Evolutionary conservation across 2,888 invertebrate genomes (phyloP), one percentile per base, ranked within the genome.

Genomic region (Heliconius hortense): DNA sequence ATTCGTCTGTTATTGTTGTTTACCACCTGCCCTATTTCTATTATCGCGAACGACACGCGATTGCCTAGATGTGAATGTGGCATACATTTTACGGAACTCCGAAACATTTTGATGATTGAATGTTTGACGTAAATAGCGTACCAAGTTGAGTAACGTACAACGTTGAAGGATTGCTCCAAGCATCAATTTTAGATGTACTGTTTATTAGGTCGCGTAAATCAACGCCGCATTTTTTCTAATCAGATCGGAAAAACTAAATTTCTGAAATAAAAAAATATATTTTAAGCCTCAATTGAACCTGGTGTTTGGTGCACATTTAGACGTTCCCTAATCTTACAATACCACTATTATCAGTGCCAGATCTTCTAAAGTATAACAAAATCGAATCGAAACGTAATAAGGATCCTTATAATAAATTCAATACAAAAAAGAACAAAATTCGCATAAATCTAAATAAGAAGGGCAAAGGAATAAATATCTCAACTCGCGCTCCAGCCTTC

Each of bases 401-500:
- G 86, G 83, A 82, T 84, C 84, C 80, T 81, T 81, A 83, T 86
- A 88, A 89, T 90, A 90, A 91, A 90, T 90, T 86, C 85, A 82
- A 80, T 82, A 82, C 85, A 88, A 85, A 83, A 82, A 78, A 81
- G 73, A 75, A 76, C 76, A 74, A 77, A 76, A 77, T 72, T 74
- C 82, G 77, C 86, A 91, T 90, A 91, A 92, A 91, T 91, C 88
- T 88, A 84, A 82, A 84, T 88, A 84, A 82, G 84, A 82, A 84
- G 84, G 85, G 66, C 84, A 84, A 84, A 81, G 73, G 82, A 85
- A 92, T 90, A 91, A 92, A 92, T 90, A 90, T 89, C 86, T 90
- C 90, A 89, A 88, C 86, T 88, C 89, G 84, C 85, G 85, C 84
- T 88, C 89, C 88, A 90, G 88, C 89, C 91, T 90, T 90, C 89